phyloP scores from a whole-genome alignment of 23 tunicate genomes.

The Botrylloides violaceus region DNA sequence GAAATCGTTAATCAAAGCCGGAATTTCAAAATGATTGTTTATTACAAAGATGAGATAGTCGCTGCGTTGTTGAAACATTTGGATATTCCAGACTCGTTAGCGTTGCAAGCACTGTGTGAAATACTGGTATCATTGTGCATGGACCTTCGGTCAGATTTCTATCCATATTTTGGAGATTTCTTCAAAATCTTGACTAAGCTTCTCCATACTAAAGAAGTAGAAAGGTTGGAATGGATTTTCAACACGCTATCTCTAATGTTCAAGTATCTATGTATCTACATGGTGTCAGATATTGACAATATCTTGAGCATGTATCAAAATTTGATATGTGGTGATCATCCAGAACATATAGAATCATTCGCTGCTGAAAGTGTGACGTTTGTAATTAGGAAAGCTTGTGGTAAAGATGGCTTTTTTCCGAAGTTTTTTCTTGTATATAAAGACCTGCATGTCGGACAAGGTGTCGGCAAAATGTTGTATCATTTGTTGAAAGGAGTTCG shows the following conservation, averaged over 20 bases:
- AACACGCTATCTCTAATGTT: slow-evolving; percentile 52
- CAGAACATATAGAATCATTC: slow-evolving; percentile 55
- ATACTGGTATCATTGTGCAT: slow-evolving; percentile 48
- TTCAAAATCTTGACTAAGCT: slow-evolving; percentile 46
- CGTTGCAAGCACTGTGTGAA: slow-evolving; percentile 68
- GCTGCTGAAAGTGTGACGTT: slow-evolving; percentile 86
- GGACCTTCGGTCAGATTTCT: slow-evolving; percentile 76
- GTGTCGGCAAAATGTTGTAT: slow-evolving; percentile 44
- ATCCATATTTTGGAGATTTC: slow-evolving; percentile 47
- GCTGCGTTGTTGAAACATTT: slow-evolving; percentile 36
- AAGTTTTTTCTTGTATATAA: slow-evolving; percentile 25
- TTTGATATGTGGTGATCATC: slow-evolving; percentile 40
- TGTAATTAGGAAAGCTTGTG: slow-evolving; percentile 58
- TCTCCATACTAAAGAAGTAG: slow-evolving; percentile 56
- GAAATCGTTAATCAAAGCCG: slow-evolving; percentile 31
- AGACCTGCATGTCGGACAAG: slow-evolving; percentile 12
- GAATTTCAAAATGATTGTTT: slow-evolving; percentile 60
- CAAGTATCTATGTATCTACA: slow-evolving; percentile 49
- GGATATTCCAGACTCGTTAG: slow-evolving; percentile 39
- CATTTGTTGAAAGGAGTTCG: slow-evolving; percentile 41
- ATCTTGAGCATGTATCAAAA: slow-evolving; percentile 39
- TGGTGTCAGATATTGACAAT: slow-evolving; percentile 68
- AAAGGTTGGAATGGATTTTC: slow-evolving; percentile 71
- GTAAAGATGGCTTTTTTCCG: slow-evolving; percentile 23
- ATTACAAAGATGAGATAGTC: slow-evolving; percentile 37